A percentile compares a stretch with the other conserved stretches of the same genome.
Conservation (phyloP, 2,113 vertebrate genomes). For the Leucoraja erinaceus region DNA sequence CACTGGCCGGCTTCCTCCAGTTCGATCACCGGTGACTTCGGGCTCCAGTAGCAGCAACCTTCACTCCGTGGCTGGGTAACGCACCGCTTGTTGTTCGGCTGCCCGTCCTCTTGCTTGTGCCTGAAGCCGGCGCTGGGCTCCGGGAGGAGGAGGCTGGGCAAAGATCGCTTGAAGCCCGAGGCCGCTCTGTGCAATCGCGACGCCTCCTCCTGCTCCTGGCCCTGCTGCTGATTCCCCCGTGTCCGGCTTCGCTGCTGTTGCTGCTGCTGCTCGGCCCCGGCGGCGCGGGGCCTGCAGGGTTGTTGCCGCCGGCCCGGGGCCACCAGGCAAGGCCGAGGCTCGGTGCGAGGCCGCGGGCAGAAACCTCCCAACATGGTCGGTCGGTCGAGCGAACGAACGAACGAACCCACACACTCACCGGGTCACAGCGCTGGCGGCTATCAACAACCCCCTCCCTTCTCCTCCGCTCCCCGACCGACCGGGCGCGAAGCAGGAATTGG, state of each 20-base stretch:
- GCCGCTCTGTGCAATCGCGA: too few species aligned
- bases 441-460: too few species aligned
- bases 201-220: not conserved
- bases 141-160: too few species aligned
- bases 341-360: not conserved
- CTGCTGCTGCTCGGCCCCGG: not conserved
- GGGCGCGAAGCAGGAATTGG: too few species aligned
- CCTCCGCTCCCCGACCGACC: not conserved
- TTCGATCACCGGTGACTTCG: not conserved
- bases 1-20: not conserved
- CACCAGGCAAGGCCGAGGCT: not conserved
- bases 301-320: not conserved
- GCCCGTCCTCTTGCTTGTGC: not conserved
- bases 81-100: not conserved
- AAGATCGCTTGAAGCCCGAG: not conserved
- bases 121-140: not conserved
- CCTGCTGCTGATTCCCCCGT: not conserved
- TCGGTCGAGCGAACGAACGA: not conserved
- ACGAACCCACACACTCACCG: not conserved
- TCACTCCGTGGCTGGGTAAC: not conserved
- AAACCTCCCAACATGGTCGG: conserved; percentile 17
- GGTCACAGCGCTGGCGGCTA: too few species aligned
- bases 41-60: not conserved
- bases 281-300: too few species aligned
- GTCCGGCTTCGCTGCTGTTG: not conserved